phyloP scores from a whole-genome alignment of 2,797 vertebrate genomes.

The Bovichtus variegatus region DNA sequence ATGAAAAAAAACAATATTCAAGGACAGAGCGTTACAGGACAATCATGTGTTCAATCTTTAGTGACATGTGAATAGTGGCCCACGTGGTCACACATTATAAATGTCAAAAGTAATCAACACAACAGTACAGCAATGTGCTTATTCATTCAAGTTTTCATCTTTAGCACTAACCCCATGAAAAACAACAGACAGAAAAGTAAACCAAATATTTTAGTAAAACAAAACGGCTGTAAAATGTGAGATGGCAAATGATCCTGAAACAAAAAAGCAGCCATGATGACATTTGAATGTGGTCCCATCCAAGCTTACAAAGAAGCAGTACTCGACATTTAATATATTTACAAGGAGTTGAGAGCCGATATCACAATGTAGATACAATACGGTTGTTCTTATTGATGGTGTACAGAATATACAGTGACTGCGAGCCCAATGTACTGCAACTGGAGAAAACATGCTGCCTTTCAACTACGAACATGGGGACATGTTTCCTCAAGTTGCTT shows the following conservation, averaged over 20 bases:
- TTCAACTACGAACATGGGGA: neutral
- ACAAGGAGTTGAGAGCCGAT: slow-evolving; percentile 30
- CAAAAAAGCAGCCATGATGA: slow-evolving; percentile 38
- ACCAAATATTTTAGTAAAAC: slow-evolving; percentile 23
- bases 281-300: slow-evolving; percentile 43
- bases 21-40: neutral
- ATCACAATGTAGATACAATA: slow-evolving; percentile 12
- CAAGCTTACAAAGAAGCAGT: slow-evolving; percentile 12
- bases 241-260: slow-evolving; percentile 41
- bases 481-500: neutral
- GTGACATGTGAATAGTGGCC: neutral
- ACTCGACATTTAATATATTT: slow-evolving; percentile 19
- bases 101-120: slow-evolving; percentile 26
- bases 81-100: neutral
- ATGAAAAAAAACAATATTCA: neutral
- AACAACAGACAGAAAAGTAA: slow-evolving; percentile 22
- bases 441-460: neutral
- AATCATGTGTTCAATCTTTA: slow-evolving; percentile 13
- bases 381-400: slow-evolving; percentile 6
- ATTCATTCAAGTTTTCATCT: slow-evolving; percentile 20
- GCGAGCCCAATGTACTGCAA: neutral
- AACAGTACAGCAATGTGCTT: neutral
- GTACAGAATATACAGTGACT: neutral
- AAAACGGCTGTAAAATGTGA: slow-evolving; percentile 32
- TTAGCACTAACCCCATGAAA: neutral